Base-by-base conservation (phyloP, 2,797 vertebrate species). In the Melanotaenia nigrans region DNA sequence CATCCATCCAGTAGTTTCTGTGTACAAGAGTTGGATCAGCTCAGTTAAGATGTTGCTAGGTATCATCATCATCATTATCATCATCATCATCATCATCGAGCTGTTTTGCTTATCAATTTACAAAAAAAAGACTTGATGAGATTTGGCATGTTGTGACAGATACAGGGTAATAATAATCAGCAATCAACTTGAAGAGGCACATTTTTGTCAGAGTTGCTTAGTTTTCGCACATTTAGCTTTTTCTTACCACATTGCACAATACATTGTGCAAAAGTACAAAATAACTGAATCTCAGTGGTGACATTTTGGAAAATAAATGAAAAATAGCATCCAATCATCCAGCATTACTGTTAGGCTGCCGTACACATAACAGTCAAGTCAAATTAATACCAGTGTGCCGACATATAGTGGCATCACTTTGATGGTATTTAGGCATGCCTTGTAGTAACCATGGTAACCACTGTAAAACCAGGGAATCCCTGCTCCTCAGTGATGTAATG, bases 371-470 rank as follows among this genome's bases (percentile, higher is more conserved):
- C 18, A 24, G 30, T 73, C 57, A 28, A 49, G 24, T 61, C 30
- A 73, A 74, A 66, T 57, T 58, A 64, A 60, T 59, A 76, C 79
- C 73, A 65, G 13, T 25, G n/a, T 35, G 65, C 65, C 84, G 60
- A 75, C 75, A 87, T 81, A 86, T 82, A 74, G 61, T 68, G 42
- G 66, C 45, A 75, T 61, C 1, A 22, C 74, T 87, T 77, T 84
- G 74, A 84, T 87, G 79, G 80, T 81, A 83, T 87, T 86, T 81
- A 79, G 79, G 65, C 67, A 82, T 72, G 56, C 59, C 61, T 14
- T 64, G 20, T 67, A 69, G 87, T 90, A 83, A 77, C 88, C 82
- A 89, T 81, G 78, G 85, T 59, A 82, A 88, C 82, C 57, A 16
- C 3, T 1, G 57, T 59, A 55, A 71, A 80, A 79, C 32, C 10